These are phyloP conservation scores for Clostera curtula DNA, from an alignment of 2,888 invertebrate species.

Conservation along the genomic window DNA sequence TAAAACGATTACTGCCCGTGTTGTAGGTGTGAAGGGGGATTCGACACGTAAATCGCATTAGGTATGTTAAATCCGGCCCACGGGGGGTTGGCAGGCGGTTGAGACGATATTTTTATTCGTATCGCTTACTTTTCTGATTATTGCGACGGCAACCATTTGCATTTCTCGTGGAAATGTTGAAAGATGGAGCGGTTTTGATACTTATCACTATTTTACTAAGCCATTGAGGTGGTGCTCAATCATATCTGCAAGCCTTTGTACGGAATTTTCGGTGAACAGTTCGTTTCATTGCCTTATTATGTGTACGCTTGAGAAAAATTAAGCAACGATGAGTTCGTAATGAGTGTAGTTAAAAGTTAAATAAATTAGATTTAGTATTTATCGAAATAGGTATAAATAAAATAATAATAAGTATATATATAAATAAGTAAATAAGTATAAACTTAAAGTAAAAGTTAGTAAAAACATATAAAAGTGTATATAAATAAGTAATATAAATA, in stretches of 20 bases:
- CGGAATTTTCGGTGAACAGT: no score
- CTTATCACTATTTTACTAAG: constrained; percentile 4
- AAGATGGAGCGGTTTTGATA: constrained; percentile 25
- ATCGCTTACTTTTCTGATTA: constrained; percentile 72
- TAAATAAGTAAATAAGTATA: no score
- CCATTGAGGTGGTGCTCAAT: neutral
- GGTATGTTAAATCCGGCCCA: constrained; percentile 68
- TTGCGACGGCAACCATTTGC: constrained; percentile 67
- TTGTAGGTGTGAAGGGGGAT: constrained; percentile 47
- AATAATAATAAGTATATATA: no score
- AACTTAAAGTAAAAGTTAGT: neutral
- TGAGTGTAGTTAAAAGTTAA: no score
- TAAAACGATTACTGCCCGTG: constrained; percentile 64
- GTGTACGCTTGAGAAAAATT: no score
- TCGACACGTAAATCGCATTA: constrained; percentile 72
- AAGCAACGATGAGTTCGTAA: no score
- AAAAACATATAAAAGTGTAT: neutral
- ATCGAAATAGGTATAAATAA: no score
- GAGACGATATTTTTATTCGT: constrained; percentile 67
- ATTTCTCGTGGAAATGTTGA: constrained; percentile 34
- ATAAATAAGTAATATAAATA: neutral
- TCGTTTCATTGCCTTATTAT: no score
- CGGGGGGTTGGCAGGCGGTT: constrained; percentile 41
- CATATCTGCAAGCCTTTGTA: no score
- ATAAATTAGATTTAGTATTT: no score